A percentile compares a stretch with the other conserved stretches of the same genome.
phyloP scores from a whole-genome alignment of 2,888 invertebrate genomes.

The Caradrina clavipalpis region DNA sequence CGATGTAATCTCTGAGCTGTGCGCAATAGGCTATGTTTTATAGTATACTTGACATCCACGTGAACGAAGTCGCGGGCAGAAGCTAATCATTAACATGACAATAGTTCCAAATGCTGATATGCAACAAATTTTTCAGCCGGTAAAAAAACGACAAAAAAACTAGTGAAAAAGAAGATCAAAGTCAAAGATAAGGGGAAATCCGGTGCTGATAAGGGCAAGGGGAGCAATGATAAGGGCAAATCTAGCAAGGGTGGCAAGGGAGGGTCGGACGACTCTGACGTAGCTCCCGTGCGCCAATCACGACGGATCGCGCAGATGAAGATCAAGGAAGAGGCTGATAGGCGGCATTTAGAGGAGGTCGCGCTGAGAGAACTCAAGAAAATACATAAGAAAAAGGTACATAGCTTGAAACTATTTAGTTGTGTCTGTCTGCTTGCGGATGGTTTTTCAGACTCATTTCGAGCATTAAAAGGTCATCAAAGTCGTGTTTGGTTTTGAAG shows the following conservation, averaged over 20 bases:
- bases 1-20: too few species aligned
- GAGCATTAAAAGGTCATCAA: too few species aligned
- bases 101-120: constrained; percentile 10
- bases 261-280: constrained; percentile 76
- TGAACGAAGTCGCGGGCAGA: too few species aligned
- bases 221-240: constrained; percentile 42
- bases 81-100: background rate
- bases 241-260: constrained; percentile 61
- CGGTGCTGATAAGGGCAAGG: constrained; percentile 54
- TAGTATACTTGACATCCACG: too few species aligned
- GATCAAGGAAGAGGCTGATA: constrained; percentile 96
- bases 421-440: too few species aligned
- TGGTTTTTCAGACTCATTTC: too few species aligned
- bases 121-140: constrained; percentile 72
- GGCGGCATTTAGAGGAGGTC: constrained; percentile 94
- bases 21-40: too few species aligned
- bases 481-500: too few species aligned
- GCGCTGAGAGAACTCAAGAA: constrained; percentile 92
- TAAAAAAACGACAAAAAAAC: constrained; percentile 81
- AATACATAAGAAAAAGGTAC: constrained; percentile 90
- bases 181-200: constrained; percentile 66
- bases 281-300: constrained; percentile 93
- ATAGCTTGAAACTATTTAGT: background rate
- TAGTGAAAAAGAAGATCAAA: constrained; percentile 75
- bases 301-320: constrained; percentile 96